A percentile compares a stretch with the other conserved stretches of the same genome.
phyloP scores from a whole-genome alignment of 2,888 invertebrate species.

The Polyploca ridens region DNA sequence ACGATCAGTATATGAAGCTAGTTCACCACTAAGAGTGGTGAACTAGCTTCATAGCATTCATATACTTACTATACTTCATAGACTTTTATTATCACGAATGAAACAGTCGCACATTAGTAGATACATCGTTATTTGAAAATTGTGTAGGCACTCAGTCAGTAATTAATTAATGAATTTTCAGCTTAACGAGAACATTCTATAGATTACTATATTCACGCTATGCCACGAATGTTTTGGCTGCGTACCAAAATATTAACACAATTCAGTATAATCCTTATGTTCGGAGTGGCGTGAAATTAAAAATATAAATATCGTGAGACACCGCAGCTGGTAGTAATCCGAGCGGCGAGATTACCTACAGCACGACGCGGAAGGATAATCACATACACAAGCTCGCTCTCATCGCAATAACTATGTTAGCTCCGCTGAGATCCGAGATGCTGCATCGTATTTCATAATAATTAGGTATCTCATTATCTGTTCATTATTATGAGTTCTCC shows the following conservation, averaged over 20 bases:
- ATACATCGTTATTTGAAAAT: no score
- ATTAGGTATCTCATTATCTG: slow-evolving; percentile 21
- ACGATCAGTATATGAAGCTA: no score
- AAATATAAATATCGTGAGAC: slow-evolving; percentile 72
- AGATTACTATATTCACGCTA: slow-evolving; percentile 28
- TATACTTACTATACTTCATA: no score
- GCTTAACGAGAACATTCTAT: slow-evolving; percentile 28
- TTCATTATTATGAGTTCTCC: background rate
- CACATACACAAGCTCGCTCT: slow-evolving; percentile 36
- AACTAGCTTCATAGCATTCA: no score
- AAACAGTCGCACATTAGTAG: no score
- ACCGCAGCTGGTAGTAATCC: slow-evolving; percentile 60
- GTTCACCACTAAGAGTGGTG: no score
- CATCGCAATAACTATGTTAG: slow-evolving; percentile 29
- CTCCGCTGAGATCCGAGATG: slow-evolving; percentile 25
- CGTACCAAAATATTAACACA: slow-evolving; percentile 53
- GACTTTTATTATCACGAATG: background rate
- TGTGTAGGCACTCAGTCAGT: slow-evolving; percentile 12
- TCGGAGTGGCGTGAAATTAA: slow-evolving; percentile 65
- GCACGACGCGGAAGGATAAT: slow-evolving; percentile 38
- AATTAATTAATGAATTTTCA: slow-evolving; percentile 19
- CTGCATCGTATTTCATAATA: slow-evolving; percentile 25
- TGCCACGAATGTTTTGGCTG: slow-evolving; percentile 44
- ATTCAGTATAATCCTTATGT: slow-evolving; percentile 53
- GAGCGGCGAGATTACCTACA: slow-evolving; percentile 42